Base-by-base conservation (phyloP, 2,888 invertebrate genomes). In the Tachina lurida region DNA sequence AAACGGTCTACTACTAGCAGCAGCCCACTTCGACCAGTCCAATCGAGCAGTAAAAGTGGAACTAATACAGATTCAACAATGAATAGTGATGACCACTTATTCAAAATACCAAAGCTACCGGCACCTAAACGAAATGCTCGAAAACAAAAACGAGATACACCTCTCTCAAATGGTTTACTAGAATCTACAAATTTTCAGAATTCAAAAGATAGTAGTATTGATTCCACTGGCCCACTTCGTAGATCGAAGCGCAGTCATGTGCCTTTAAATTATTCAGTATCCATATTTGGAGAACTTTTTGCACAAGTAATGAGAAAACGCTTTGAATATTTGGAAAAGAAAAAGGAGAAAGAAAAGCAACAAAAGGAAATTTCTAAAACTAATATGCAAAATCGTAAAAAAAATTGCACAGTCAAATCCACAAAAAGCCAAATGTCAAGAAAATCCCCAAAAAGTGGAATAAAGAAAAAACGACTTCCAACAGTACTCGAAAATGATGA, bases 221-320 rank as follows among this genome's bases (percentile, higher is more conserved):
- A 63, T n/a, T 31, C 68, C 58, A 41, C 47, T 15, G 22, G 62
- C 45, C 77, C 68, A 78, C 74, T 89, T 62, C 91, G 91, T 54
- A 90, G 90, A 68, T 91, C 91, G 19, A 89, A 84, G 68, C 90
- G 90, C 17, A 90, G 89, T 3, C 89, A 89, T 2, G 87, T 90
- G 13, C 90, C 89, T 5, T 49, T 89, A 1, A 84, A 84, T 54
- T 84, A 87, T 43, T 84, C 70, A 17, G 1, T 17, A 15, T 41
- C 63, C 9, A 52, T 79, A 45, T 63, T 86, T 43, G 62, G 68
- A 19, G 12, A 63, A 15, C 7, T 86, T 15, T 73, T 62, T 19
- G 49, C 79, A 67, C 10, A 76, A 80, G 10, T 31, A 7, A 19
- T 75, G 1, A 65, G 47, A 31, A 82, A 7, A 10, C 17, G 13